These are phyloP conservation scores for Oxystoma pomonae DNA, from an alignment of 2,888 invertebrate species.

Conservation along the genomic window DNA sequence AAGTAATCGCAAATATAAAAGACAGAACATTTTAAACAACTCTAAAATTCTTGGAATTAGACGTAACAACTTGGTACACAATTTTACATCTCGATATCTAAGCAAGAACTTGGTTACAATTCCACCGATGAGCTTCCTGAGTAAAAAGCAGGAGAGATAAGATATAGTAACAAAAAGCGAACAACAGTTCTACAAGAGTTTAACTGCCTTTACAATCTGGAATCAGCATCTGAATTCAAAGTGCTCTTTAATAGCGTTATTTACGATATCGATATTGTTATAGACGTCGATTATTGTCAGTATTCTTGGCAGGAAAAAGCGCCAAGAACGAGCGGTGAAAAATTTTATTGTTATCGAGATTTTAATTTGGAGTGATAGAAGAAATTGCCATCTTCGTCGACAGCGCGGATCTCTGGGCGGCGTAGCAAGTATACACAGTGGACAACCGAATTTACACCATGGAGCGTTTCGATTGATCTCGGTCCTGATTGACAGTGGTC, in stretches of 20 bases:
- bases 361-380: not conserved
- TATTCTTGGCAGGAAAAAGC: not conserved
- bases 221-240: constrained; percentile 22
- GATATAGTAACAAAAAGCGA: not conserved
- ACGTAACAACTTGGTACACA: not conserved
- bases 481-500: too few relatives aligned
- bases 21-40: too few relatives aligned
- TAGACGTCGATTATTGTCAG: constrained; percentile 16
- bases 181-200: not conserved
- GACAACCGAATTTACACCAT: too few relatives aligned
- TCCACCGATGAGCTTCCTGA: not conserved
- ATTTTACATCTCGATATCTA: not conserved
- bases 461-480: too few relatives aligned
- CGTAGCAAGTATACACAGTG: too few relatives aligned
- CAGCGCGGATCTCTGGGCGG: too few relatives aligned
- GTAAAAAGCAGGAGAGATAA: not conserved
- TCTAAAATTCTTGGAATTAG: not conserved
- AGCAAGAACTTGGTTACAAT: not conserved
- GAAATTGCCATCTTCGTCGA: not conserved
- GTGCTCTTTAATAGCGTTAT: constrained; percentile 21
- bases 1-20: too few relatives aligned
- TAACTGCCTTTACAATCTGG: constrained; percentile 9
- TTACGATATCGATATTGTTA: constrained; percentile 21
- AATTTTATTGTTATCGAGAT: constrained; percentile 15
- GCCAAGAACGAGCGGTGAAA: constrained; percentile 18